Percentiles rank a stretch among this genome's conserved stretches.
phyloP scores from a whole-genome alignment of 2,888 invertebrate genomes.

The Gastracanthus pulcherrimus region DNA sequence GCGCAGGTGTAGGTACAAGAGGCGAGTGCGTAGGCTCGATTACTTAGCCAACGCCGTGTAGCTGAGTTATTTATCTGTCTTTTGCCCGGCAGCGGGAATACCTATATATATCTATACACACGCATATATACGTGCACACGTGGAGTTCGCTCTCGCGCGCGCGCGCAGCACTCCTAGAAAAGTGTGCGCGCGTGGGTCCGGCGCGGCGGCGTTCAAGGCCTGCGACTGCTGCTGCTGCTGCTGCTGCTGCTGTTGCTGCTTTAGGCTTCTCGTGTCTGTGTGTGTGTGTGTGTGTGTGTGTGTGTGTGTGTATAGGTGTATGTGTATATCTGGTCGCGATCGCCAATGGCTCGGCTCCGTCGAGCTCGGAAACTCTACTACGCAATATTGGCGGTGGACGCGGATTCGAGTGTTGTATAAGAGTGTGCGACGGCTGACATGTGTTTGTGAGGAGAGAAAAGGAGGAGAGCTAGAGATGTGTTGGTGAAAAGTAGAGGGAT shows the following conservation, averaged over 20 bases:
- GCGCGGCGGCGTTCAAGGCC: slow-evolving; percentile 74
- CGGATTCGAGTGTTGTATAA: background rate
- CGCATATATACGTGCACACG: background rate
- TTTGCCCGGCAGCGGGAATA: slow-evolving; percentile 72
- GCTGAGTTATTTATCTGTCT: slow-evolving; percentile 75
- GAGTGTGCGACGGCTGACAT: background rate
- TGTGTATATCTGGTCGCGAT: slow-evolving; percentile 16
- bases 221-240: slow-evolving; percentile 67
- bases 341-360: slow-evolving; percentile 22
- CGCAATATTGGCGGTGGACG: slow-evolving; percentile 12
- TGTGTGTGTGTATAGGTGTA: background rate
- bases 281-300: background rate
- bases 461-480: background rate
- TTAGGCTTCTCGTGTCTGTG: slow-evolving; percentile 60
- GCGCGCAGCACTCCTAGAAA: slow-evolving; percentile 61
- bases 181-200: slow-evolving; percentile 73
- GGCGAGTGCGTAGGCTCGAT: slow-evolving; percentile 72
- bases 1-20: slow-evolving; percentile 31
- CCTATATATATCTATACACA: slow-evolving; percentile 63
- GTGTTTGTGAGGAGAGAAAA: background rate
- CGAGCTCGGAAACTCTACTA: background rate
- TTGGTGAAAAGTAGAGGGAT: too few relatives aligned
- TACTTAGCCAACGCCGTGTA: slow-evolving; percentile 74
- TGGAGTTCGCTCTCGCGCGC: slow-evolving; percentile 25
- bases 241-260: slow-evolving; percentile 60